Percentiles rank a stretch among this genome's conserved stretches.
Conservation (phyloP, 30 jellyfish, hydroid and myxozoan genomes). For the Mastigias papua region DNA sequence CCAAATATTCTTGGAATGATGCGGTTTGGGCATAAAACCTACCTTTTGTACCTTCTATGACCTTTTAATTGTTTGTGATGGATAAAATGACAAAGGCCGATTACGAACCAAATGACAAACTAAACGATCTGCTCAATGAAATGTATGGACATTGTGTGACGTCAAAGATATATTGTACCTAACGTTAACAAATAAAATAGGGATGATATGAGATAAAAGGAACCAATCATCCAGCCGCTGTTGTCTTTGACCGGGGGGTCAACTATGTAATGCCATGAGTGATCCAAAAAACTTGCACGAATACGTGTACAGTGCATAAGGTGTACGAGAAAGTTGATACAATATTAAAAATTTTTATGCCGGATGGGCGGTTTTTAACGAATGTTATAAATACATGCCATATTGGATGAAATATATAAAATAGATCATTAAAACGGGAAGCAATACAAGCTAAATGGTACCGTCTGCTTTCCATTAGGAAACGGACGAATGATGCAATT, state of each 20-base stretch:
- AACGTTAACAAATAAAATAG: not conserved
- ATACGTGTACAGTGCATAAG: not conserved
- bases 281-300: too few species aligned
- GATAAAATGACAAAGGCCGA: not conserved
- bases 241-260: not conserved
- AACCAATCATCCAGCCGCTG: not conserved
- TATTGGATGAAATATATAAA: too few species aligned
- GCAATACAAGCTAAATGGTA: too few species aligned
- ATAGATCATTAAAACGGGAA: too few species aligned
- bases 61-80: not conserved
- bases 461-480: too few species aligned
- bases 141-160: slow-evolving; percentile 1
- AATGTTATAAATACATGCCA: not conserved
- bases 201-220: not conserved
- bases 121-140: not conserved
- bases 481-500: too few species aligned
- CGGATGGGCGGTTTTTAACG: not conserved
- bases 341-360: not conserved
- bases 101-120: not conserved
- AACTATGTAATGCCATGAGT: not conserved
- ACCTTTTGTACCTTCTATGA: not conserved
- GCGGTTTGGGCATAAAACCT: slow-evolving; percentile 14
- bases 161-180: not conserved
- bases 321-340: not conserved
- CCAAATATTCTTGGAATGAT: slow-evolving; percentile 19